Conservation (phyloP, 2,888 invertebrate genomes). For the Lasioglossum oenotherae region DNA sequence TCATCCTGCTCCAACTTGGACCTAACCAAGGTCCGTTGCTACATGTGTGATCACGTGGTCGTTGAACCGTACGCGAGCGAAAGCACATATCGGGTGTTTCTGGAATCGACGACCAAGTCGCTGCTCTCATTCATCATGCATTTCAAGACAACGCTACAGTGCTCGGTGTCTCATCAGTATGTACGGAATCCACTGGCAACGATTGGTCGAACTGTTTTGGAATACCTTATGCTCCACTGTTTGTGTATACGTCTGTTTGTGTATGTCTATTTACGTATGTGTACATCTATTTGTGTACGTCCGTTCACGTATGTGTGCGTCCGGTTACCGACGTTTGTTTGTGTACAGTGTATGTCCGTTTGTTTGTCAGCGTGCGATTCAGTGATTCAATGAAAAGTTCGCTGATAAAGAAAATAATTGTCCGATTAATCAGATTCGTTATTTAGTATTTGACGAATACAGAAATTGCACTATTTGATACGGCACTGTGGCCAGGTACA, state of each 20-base stretch:
- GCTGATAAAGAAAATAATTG: too few relatives aligned
- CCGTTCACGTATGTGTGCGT: neutral
- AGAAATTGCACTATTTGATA: neutral
- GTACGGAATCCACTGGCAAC: neutral
- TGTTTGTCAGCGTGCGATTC: neutral
- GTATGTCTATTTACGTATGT: neutral
- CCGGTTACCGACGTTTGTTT: neutral
- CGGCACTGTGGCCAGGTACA: neutral
- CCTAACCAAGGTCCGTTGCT: slow-evolving; percentile 18
- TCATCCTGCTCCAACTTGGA: slow-evolving; percentile 56
- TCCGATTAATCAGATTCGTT: too few relatives aligned
- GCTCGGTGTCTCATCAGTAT: neutral
- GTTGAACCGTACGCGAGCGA: neutral
- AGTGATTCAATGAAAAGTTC: neutral
- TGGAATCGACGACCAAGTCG: neutral
- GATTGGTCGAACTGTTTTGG: neutral
- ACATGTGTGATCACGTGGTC: slow-evolving; percentile 26
- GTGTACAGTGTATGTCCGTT: neutral
- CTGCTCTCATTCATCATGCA: neutral
- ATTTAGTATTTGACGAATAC: neutral
- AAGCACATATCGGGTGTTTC: slow-evolving; percentile 1
- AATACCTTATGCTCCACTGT: neutral
- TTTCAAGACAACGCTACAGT: neutral
- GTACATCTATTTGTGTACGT: neutral
- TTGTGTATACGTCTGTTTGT: neutral